Base-by-base conservation (phyloP, 2,888 invertebrate genomes). In the Proisotoma minuta region DNA sequence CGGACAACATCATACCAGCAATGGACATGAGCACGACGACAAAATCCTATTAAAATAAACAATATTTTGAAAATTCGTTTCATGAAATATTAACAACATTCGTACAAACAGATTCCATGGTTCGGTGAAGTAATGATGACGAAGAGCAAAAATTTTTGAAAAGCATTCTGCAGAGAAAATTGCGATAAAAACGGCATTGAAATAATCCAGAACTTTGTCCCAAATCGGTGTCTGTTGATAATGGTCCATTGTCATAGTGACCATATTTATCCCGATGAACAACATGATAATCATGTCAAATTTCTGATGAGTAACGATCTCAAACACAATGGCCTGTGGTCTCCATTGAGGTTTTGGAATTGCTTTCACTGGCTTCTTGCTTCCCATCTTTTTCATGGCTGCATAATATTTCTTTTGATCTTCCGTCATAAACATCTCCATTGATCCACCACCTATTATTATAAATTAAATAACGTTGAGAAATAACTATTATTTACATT, bases 381-480 rank as follows among this genome's bases (percentile, higher is more conserved):
- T 93, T 75, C 95, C 94, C 94, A 98, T 96, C 82, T 97, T 96
- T 82, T 98, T 97, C 97, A 98, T 97, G 67, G 98, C 97, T 79
- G 95, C 96, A 83, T 97, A 98, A 82, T 98, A 98, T 83, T 97
- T 97, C 85, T 97, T 98, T 83, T 98, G 97, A 82, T 98, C 97
- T 80, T 98, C 97, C 76, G 97, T 98, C 97, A 98, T 97, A 84
- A 98, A 97, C 95, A 97, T 94, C 81, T 97, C 97, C 74, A 98
- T 84, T 74, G 96, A 96, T 74, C 96, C 97, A 76, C 97, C 97
- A 76, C n/a, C n/a, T n/a, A n/a, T n/a, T n/a, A n/a, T n/a, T n/a
- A n/a, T n/a, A n/a, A n/a, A n/a, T n/a, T n/a, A n/a, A n/a, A n/a
- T n/a, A n/a, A n/a, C n/a, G n/a, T n/a, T n/a, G n/a, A n/a, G n/a